Evolutionary conservation across 2,113 vertebrate genomes (phyloP).

Genomic region (Mystacornis crossleyi): DNA sequence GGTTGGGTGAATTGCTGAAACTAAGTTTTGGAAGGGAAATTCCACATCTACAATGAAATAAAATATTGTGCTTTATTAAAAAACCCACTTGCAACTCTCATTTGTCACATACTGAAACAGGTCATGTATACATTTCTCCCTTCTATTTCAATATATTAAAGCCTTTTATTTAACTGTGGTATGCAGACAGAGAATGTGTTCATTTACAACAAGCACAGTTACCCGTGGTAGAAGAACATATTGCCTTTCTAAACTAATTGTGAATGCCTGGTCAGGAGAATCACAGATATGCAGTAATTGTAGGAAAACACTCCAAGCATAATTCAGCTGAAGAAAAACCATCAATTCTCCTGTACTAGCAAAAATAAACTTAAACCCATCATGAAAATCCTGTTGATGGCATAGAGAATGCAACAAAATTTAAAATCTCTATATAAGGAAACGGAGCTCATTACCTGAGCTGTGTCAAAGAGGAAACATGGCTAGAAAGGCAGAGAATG

Average conservation of each 20-base stretch:
- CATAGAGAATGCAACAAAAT: not conserved
- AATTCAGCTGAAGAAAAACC: not conserved
- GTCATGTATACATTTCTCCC: not conserved
- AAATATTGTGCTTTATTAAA: not conserved
- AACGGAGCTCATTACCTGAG: not conserved
- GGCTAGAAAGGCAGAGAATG: not conserved
- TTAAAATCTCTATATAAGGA: not conserved
- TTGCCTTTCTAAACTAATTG: not conserved
- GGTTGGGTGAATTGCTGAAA: not conserved
- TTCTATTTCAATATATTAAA: not conserved
- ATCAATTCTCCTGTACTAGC: not conserved
- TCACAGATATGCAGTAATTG: not conserved
- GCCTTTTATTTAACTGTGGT: not conserved
- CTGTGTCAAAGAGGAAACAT: not conserved
- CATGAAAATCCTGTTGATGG: not conserved
- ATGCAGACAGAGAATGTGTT: not conserved
- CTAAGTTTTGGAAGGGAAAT: not conserved
- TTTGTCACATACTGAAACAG: not conserved
- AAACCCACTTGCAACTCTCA: fast-evolving
- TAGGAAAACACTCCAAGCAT: not conserved
- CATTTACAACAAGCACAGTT: not conserved
- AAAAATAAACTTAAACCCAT: not conserved
- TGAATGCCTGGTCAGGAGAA: not conserved
- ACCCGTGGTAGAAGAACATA: not conserved
- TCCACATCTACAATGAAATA: not conserved